Conservation (phyloP, 1,140 invertebrate species). For the Metopolophium dirhodum region DNA sequence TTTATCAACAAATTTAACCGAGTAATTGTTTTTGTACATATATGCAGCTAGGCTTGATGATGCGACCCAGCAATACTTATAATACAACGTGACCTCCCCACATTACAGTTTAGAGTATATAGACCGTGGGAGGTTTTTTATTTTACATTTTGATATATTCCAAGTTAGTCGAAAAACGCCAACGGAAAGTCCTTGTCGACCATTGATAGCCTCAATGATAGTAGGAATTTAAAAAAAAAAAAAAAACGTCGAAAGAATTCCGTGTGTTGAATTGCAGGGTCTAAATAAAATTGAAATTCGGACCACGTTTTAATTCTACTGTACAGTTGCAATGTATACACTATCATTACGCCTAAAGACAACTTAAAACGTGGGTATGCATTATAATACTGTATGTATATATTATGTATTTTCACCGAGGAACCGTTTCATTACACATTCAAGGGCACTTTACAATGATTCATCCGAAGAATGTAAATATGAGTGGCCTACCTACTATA, state of each 20-base stretch:
- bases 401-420: neutral
- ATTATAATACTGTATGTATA: neutral
- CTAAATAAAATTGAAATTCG: neutral
- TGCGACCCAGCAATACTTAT: neutral
- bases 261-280: neutral
- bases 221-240: neutral
- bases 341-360: slow-evolving; percentile 13
- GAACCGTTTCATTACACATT: neutral
- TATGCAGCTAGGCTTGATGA: neutral
- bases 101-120: neutral
- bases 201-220: neutral
- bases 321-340: neutral
- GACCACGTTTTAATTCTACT: neutral
- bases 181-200: neutral
- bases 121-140: neutral
- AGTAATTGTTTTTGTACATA: neutral
- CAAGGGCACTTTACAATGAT: slow-evolving; percentile 18
- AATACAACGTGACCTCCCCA: neutral
- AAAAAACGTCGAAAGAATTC: neutral
- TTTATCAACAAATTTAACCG: neutral
- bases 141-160: neutral
- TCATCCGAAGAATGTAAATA: neutral
- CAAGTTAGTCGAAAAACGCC: neutral
- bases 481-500: neutral
- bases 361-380: neutral